A percentile compares a stretch with the other conserved stretches of the same genome.
These are phyloP conservation scores for Artibeus lituratus DNA, from an alignment of 2,797 vertebrate genomes.

Conservation along the genomic window DNA sequence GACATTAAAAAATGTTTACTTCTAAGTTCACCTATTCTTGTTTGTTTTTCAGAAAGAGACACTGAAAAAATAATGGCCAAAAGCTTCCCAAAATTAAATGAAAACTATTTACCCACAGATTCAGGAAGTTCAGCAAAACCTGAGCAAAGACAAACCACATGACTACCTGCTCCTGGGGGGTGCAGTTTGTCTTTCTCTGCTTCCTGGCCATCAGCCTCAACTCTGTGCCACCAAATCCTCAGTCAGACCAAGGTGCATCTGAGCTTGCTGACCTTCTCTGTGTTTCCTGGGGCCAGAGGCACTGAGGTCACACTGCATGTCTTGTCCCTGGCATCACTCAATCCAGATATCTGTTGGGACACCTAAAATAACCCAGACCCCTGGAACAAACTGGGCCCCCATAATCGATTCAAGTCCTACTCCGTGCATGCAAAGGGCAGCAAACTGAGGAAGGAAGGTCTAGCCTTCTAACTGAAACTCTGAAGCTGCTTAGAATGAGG, in stretches of 20 bases:
- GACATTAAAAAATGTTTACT: neutral
- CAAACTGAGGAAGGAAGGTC: neutral
- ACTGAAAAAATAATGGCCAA: neutral
- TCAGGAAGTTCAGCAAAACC: conserved; percentile 27
- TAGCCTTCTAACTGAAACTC: neutral
- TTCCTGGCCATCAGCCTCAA: neutral
- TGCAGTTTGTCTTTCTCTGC: fast-evolving
- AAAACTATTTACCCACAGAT: neutral
- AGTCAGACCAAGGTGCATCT: conserved; percentile 81
- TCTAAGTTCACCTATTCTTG: neutral
- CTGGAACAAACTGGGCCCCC: too few species aligned
- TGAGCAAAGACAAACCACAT: neutral
- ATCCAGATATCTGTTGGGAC: neutral
- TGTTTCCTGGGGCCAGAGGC: neutral
- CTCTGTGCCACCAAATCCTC: conserved; percentile 74
- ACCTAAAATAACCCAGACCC: neutral
- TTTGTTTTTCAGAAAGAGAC: conserved; percentile 22
- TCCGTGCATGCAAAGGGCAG: neutral
- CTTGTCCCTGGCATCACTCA: neutral
- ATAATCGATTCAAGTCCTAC: neutral
- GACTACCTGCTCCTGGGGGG: fast-evolving
- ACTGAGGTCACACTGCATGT: neutral
- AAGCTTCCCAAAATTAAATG: neutral
- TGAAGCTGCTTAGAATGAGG: neutral
- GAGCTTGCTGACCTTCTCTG: conserved; percentile 29